A percentile compares a stretch with the other conserved stretches of the same genome.
Evolutionary conservation across 2,113 vertebrate species (phyloP).

Genomic region (Alligator mississippiensis): DNA sequence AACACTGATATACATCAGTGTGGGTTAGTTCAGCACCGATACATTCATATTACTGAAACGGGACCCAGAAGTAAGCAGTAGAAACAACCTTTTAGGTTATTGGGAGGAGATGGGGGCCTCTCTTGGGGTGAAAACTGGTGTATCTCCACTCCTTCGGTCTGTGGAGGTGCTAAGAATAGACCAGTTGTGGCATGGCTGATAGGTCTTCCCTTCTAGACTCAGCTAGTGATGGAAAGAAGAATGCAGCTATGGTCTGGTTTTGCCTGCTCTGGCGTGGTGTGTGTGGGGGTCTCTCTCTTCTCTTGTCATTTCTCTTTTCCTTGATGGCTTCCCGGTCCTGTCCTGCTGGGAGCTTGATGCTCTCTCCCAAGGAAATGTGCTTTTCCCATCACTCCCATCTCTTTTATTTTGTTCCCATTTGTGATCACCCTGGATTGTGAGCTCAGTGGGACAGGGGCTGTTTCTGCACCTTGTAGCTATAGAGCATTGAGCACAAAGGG

Average conservation of each 20-base stretch:
- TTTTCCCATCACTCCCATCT: rapidly evolving
- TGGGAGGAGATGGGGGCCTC: not conserved
- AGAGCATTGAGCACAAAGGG: not conserved
- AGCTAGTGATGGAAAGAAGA: not conserved
- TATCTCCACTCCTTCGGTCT: not conserved
- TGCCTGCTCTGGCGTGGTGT: not conserved
- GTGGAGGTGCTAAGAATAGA: not conserved
- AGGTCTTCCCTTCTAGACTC: not conserved
- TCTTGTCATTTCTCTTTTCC: not conserved
- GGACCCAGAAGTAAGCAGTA: not conserved
- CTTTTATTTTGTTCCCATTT: not conserved
- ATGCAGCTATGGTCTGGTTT: not conserved
- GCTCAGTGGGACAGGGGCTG: not conserved
- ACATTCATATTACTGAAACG: conserved; percentile 12
- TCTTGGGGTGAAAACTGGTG: not conserved
- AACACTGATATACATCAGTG: not conserved
- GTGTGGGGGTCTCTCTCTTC: not conserved
- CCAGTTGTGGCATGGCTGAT: not conserved
- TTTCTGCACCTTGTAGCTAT: not conserved
- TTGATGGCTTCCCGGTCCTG: not conserved
- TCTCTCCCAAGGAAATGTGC: not conserved
- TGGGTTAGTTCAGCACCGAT: not conserved
- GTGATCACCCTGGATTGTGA: not conserved
- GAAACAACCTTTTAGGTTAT: not conserved
- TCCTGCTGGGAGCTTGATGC: not conserved